Conservation (phyloP, 2,113 vertebrate genomes). For the Hirundichthys speculiger region DNA sequence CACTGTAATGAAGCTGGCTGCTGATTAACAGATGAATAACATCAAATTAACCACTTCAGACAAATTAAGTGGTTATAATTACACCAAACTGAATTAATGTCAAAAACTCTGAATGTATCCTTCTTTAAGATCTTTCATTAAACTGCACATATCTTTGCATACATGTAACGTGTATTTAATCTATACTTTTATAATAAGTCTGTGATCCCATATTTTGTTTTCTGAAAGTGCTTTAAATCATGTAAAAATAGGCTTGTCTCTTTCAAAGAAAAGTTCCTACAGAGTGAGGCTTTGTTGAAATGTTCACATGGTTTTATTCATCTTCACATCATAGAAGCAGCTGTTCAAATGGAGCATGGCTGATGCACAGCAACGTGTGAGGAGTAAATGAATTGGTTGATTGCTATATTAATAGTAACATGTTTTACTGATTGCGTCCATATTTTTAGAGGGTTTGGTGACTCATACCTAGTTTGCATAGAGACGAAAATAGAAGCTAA, state of each 20-base stretch:
- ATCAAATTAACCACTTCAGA: slow-evolving; percentile 56
- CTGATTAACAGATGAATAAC: slow-evolving; percentile 55
- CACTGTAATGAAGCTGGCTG: slow-evolving; percentile 21
- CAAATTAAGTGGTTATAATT: slow-evolving; percentile 35
- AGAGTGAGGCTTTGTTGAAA: slow-evolving; percentile 40
- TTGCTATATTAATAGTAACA: slow-evolving; percentile 63
- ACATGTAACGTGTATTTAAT: background rate
- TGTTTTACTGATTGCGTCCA: slow-evolving; percentile 68
- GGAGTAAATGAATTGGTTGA: slow-evolving; percentile 37
- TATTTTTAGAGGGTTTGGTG: slow-evolving; percentile 66
- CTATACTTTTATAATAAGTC: background rate
- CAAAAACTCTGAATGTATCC: background rate
- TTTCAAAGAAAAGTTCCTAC: slow-evolving; percentile 45
- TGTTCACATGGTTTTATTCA: slow-evolving; percentile 31
- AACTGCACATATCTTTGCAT: background rate
- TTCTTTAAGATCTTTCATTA: background rate
- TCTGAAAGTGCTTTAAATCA: slow-evolving; percentile 49
- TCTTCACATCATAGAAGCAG: slow-evolving; percentile 47
- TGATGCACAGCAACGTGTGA: slow-evolving; percentile 39
- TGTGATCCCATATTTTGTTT: slow-evolving; percentile 40
- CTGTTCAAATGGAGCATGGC: slow-evolving; percentile 35
- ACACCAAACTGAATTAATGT: slow-evolving; percentile 37
- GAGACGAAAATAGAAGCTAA: slow-evolving; percentile 76
- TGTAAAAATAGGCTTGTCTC: slow-evolving; percentile 64
- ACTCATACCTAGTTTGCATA: slow-evolving; percentile 78